A percentile compares a stretch with the other conserved stretches of the same genome.
Evolutionary conservation across 2,113 vertebrate species (phyloP).

Genomic region (Mugil cephalus): DNA sequence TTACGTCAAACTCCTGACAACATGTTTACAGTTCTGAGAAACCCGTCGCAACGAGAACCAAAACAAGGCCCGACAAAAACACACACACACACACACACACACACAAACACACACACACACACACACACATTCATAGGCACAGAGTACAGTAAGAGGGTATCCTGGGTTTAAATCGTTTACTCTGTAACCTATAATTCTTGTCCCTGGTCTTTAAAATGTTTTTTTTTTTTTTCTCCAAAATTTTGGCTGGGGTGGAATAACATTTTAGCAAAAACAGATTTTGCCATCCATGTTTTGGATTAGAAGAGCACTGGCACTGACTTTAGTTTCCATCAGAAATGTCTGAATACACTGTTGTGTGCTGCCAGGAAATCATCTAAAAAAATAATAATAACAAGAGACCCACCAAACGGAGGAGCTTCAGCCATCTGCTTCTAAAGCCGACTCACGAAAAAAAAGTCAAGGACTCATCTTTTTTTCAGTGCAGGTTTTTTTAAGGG

Average conservation of each 20-base stretch:
- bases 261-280: conserved; percentile 55
- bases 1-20: conserved; percentile 9
- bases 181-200: background rate
- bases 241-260: conserved; percentile 39
- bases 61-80: conserved; percentile 14
- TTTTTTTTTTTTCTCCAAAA: conserved; percentile 28
- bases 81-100: too few species aligned
- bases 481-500: background rate
- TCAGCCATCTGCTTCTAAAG: conserved; percentile 40
- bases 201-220: conserved; percentile 22
- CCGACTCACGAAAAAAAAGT: conserved; percentile 12
- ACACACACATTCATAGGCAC: background rate
- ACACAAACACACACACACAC: too few species aligned
- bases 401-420: conserved; percentile 40
- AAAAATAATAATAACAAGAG: conserved; percentile 29
- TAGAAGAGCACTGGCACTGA: conserved; percentile 45
- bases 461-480: conserved; percentile 5
- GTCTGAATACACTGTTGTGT: conserved; percentile 34
- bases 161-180: conserved; percentile 50
- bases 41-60: conserved; percentile 19
- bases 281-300: conserved; percentile 59
- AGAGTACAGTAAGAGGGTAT: background rate
- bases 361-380: conserved; percentile 48
- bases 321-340: conserved; percentile 51
- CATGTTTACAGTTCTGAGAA: conserved; percentile 22